phyloP scores from a whole-genome alignment of 2,888 invertebrate genomes.

The Hermaeophaga mercurialis region DNA sequence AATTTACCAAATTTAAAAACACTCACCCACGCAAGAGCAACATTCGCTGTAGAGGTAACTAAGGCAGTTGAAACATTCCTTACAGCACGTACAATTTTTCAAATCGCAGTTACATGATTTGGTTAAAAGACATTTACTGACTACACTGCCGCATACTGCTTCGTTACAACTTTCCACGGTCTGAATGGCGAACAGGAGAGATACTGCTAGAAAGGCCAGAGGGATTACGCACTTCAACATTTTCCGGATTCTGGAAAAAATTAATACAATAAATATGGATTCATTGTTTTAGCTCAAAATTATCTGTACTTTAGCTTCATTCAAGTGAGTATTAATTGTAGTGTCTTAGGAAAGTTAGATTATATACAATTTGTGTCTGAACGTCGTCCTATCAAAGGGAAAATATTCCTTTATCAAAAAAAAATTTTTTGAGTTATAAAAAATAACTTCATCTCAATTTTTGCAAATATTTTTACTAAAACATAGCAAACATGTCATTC shows the following conservation, averaged over 20 bases:
- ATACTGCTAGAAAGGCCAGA: slow-evolving; percentile 18
- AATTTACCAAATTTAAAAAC: neutral
- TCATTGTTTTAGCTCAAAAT: neutral
- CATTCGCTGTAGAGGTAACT: slow-evolving; percentile 90
- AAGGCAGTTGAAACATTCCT: slow-evolving; percentile 89
- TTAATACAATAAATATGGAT: neutral
- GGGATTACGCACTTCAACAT: slow-evolving; percentile 30
- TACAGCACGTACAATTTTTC: slow-evolving; percentile 74
- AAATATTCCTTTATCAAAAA: too few relatives aligned
- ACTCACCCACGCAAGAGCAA: slow-evolving; percentile 96
- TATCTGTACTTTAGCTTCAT: neutral
- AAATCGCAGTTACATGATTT: slow-evolving; percentile 93
- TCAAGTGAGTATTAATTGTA: neutral
- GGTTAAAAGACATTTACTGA: slow-evolving; percentile 95
- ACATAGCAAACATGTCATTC: too few relatives aligned
- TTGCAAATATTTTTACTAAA: too few relatives aligned
- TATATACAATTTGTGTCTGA: too few relatives aligned
- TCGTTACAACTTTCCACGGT: slow-evolving; percentile 73
- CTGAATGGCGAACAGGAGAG: slow-evolving; percentile 26
- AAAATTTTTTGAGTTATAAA: too few relatives aligned
- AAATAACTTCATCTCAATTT: too few relatives aligned
- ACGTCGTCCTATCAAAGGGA: too few relatives aligned
- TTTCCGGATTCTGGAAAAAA: neutral
- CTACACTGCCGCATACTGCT: slow-evolving; percentile 92
- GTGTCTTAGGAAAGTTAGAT: too few relatives aligned